Percentiles rank a stretch among this genome's conserved stretches.
phyloP scores from a whole-genome alignment of 2,888 invertebrate genomes.

The Chalcosyrphus nemorum region DNA sequence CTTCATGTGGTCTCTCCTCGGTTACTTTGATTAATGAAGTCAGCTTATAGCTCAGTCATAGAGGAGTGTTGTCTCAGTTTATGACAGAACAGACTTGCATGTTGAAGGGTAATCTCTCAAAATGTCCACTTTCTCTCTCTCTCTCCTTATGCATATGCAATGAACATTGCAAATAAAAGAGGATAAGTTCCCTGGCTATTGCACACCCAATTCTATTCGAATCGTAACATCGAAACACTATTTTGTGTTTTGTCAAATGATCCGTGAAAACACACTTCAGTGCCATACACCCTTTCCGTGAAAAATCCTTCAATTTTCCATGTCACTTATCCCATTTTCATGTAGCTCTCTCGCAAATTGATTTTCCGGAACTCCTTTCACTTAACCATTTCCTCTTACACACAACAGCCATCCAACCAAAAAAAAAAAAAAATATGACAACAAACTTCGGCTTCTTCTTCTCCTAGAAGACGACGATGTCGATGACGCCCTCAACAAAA shows the following conservation, averaged over 20 bases:
- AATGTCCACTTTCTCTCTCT: background rate
- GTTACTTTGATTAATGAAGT: slow-evolving; percentile 39
- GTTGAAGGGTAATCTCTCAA: slow-evolving; percentile 13
- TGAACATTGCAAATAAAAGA: background rate
- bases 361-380: background rate
- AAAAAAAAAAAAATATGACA: background rate
- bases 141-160: slow-evolving; percentile 2
- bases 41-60: background rate
- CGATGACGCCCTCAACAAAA: slow-evolving; percentile 1
- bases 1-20: background rate
- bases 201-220: too few relatives aligned
- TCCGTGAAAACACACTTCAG: background rate
- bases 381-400: background rate
- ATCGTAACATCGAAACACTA: too few relatives aligned
- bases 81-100: background rate
- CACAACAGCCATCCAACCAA: background rate
- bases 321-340: slow-evolving; percentile 21
- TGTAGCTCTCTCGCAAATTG: background rate
- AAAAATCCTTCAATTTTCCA: slow-evolving; percentile 20
- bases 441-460: too few relatives aligned
- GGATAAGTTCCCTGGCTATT: background rate
- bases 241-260: background rate
- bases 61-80: slow-evolving; percentile 1
- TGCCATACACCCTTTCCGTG: background rate
- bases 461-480: background rate